Evolutionary conservation across 2,888 invertebrate genomes (phyloP), one percentile per base, ranked within the genome.

Genomic region (Nemoura dubitans): DNA sequence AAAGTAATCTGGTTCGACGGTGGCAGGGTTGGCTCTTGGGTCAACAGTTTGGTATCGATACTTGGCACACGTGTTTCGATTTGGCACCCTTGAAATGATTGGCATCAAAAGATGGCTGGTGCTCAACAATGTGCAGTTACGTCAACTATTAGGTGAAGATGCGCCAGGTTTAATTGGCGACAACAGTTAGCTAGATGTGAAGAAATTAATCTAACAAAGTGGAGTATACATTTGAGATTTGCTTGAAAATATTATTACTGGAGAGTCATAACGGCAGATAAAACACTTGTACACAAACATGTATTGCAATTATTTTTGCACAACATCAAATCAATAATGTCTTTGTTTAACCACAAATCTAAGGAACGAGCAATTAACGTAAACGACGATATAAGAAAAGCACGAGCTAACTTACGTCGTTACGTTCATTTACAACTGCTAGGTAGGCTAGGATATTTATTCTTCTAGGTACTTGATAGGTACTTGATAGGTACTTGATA

Each of bases 231-330:
- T 87, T 76, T 85, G 85, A 85, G 81, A 85, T 87, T 85, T 81
- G 85, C 87, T 81, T 84, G 85, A 87, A 87, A 87, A 87, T 85
- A 85, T 80, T 85, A 76, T 87, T 87, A 87, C 77, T 87, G 84
- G 84, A 87, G 87, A 87, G 85, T 85, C 42, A 76, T 59, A 81
- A 85, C 85, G 85, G 85, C 81, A 85, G 85, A 87, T 81, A 87
- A 87, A 87, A 87, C 86, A 85, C 86, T 86, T 80, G 86, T 87
- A 85, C 86, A 80, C 85, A 85, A 87, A 59, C 59, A 59, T 59
- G 59, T 59, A 59, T 59, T 59, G 59, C 59, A 59, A 36, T 59
- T 59, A 59, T 59, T 59, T 59, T 59, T 59, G 59, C 59, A 59
- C 59, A 59, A 59, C 59, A 59, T 59, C 59, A 59, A 59, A 59